Base-by-base conservation (phyloP, 1,140 invertebrate species). In the Cherax quadricarinatus region DNA sequence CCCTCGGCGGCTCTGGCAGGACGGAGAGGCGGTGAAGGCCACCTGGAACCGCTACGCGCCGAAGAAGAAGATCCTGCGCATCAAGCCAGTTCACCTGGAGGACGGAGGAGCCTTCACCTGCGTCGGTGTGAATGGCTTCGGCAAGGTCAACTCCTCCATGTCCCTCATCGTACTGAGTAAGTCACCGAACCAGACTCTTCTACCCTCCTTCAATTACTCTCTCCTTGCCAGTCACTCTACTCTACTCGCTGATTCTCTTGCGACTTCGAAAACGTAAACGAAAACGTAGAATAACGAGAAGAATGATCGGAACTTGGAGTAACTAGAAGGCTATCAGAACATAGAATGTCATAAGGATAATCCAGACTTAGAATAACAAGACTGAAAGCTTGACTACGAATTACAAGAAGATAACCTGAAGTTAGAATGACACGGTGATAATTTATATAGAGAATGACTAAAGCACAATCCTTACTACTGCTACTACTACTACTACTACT, bases 41-140 rank as follows among this genome's bases (percentile, higher is more conserved):
- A 91, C 83, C 12, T 91, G 89, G 89, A 66, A 91, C 14, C 53
- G 89, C n/a, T 91, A 91, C 84, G 62, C 48, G 24, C 30, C 89
- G 10, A 91, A 91, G 84, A 91, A 91, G 57, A 73, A 86, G 4
- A 49, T 70, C 18, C 79, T 91, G 48, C 30, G 62, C 53, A 86
- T 91, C 83, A 86, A 86, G 75, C n/a, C 41, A 5, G 57, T 79
- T 0, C 30, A 30, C 24, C n/a, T 80, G 57, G 78, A 48, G 3
- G 89, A 91, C 60, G 83, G 83, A 10, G 89, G 89, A 0, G 48
- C 48, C 60, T 91, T 80, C 84, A 86, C 84, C 84, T 91, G 89
- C 24, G 53, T 81, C 18, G 89, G 89, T 51, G 78, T 91, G 21
- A 91, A 91, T 30, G 89, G 89, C 73, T 91, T 91, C 84, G 89